Percentiles rank a stretch among this genome's conserved stretches.
Conservation (phyloP, 2,113 vertebrate species). For the Callopanchax toddi region DNA sequence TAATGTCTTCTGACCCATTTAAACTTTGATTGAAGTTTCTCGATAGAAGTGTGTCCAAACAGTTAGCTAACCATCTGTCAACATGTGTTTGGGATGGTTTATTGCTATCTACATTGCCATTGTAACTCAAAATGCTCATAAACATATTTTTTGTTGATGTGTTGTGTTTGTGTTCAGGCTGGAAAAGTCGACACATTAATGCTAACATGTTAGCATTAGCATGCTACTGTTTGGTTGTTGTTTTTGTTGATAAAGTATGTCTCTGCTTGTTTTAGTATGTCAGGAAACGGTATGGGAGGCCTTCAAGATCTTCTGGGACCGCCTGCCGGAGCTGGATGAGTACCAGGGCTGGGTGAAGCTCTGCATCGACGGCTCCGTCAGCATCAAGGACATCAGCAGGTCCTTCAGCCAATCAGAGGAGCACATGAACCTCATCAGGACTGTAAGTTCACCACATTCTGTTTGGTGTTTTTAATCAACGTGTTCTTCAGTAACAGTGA, state of each 20-base stretch:
- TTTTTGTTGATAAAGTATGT: not conserved
- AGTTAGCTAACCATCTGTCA: no score
- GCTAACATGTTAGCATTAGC: no score
- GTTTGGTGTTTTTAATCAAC: not conserved
- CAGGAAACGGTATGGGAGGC: slow-evolving; percentile 98
- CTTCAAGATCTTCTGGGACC: slow-evolving; percentile 95
- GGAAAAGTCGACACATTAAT: no score
- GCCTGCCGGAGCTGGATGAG: slow-evolving; percentile 86
- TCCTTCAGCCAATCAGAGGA: slow-evolving; percentile 92
- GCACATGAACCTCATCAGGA: slow-evolving; percentile 83
- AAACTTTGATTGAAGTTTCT: no score
- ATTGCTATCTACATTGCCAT: no score
- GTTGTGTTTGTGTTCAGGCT: no score
- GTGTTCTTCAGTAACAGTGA: not conserved
- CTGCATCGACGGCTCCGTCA: slow-evolving; percentile 84
- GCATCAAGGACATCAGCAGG: slow-evolving; percentile 84
- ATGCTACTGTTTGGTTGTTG: no score
- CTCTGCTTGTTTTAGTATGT: slow-evolving; percentile 82
- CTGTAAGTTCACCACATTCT: slow-evolving; percentile 70
- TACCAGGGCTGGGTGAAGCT: slow-evolving; percentile 86
- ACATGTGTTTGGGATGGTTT: no score
- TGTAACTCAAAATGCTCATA: no score
- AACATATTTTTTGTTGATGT: no score
- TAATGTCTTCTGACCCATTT: no score
- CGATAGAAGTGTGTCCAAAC: no score